These are phyloP conservation scores for Gallinago media DNA, from an alignment of 2,113 vertebrate genomes.

Conservation along the genomic window DNA sequence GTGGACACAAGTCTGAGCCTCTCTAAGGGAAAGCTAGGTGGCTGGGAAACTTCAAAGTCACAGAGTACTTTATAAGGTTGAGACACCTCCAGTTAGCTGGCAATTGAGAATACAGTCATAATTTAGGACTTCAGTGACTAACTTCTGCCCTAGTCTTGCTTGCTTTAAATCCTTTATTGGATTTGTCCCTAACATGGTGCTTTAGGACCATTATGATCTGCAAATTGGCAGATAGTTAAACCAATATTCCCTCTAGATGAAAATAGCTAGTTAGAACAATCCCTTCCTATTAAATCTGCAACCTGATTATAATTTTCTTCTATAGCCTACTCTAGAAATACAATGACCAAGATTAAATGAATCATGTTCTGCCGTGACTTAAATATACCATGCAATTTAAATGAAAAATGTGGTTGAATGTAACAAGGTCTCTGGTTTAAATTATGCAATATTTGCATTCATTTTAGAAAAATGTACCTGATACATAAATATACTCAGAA, in stretches of 20 bases:
- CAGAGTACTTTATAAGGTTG: background rate
- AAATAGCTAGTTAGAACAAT: conserved; percentile 23
- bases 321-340: background rate
- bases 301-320: conserved; percentile 15
- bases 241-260: conserved; percentile 7
- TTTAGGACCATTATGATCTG: background rate
- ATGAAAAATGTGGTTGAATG: background rate
- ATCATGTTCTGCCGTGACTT: background rate
- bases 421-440: background rate
- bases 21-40: background rate
- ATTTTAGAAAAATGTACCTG: background rate
- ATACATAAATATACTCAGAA: background rate
- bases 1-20: background rate
- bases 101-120: background rate
- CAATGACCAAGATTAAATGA: conserved; percentile 15
- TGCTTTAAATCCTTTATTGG: background rate
- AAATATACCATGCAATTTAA: background rate
- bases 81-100: background rate
- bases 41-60: background rate
- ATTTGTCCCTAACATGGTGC: background rate
- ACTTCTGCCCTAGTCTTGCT: background rate
- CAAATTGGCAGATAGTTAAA: conserved; percentile 3
- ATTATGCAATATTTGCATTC: conserved; percentile 26
- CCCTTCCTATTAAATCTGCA: background rate
- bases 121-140: background rate